Evolutionary conservation across 2,888 invertebrate genomes (phyloP).

Genomic region (Oligia strigilis): DNA sequence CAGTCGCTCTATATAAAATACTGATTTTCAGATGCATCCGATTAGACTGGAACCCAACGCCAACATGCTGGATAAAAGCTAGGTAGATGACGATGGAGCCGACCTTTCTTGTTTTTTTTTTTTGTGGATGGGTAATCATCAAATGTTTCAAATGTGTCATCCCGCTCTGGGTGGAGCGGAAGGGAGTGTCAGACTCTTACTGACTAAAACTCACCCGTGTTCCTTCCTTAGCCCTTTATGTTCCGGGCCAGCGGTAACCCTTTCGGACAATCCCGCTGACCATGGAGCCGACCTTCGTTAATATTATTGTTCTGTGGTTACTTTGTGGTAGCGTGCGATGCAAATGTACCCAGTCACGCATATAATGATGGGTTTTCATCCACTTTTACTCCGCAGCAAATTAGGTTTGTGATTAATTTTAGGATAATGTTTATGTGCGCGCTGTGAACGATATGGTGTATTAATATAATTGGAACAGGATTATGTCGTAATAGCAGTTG

Average conservation of each 20-base stretch:
- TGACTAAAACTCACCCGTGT: too few species aligned
- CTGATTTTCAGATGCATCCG: background rate
- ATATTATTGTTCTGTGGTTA: slow-evolving; percentile 2
- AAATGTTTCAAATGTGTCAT: too few species aligned
- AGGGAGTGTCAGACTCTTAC: too few species aligned
- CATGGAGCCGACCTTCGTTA: slow-evolving; percentile 1
- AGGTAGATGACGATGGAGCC: background rate
- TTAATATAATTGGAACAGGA: slow-evolving; percentile 21
- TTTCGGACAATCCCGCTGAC: background rate
- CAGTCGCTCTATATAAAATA: background rate
- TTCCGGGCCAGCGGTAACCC: too few species aligned
- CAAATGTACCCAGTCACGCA: slow-evolving; percentile 66
- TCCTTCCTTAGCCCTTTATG: too few species aligned
- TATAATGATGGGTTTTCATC: slow-evolving; percentile 48
- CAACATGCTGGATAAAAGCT: background rate
- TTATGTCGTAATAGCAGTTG: background rate
- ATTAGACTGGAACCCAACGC: background rate
- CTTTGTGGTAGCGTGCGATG: slow-evolving; percentile 56
- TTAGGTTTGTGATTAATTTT: slow-evolving; percentile 52
- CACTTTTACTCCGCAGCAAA: slow-evolving; percentile 46
- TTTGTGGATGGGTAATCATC: too few species aligned
- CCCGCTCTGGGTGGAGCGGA: too few species aligned
- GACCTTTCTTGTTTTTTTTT: background rate
- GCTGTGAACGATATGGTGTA: background rate
- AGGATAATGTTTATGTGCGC: slow-evolving; percentile 33